Evolutionary conservation across 2,888 invertebrate genomes (phyloP).

Genomic region (Cyclophora albipunctata): DNA sequence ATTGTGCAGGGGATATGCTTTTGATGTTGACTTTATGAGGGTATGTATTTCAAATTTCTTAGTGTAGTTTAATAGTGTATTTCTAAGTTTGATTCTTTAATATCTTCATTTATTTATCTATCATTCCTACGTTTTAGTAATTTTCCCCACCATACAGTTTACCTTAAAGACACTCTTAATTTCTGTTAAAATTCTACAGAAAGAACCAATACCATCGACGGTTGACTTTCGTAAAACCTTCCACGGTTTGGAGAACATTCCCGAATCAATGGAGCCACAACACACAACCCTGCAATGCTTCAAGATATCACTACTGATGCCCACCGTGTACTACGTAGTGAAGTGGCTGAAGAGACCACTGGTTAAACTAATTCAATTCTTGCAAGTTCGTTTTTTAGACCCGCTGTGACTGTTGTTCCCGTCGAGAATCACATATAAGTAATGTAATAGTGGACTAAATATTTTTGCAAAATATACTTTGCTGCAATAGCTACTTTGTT

Average conservation of each 20-base stretch:
- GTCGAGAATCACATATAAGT: too few relatives aligned
- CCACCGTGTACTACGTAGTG: constrained; percentile 29
- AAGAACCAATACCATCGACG: constrained; percentile 21
- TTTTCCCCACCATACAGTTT: too few relatives aligned
- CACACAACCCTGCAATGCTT: constrained; percentile 18
- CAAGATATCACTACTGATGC: constrained; percentile 31
- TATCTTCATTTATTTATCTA: background rate
- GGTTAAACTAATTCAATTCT: constrained; percentile 5
- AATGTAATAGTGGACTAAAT: too few relatives aligned
- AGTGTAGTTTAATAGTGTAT: background rate
- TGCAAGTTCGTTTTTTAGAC: too few relatives aligned
- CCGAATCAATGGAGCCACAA: constrained; percentile 8
- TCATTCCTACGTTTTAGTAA: too few relatives aligned
- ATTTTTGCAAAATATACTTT: too few relatives aligned
- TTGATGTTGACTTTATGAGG: constrained; percentile 43
- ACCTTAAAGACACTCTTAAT: too few relatives aligned
- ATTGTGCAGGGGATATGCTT: constrained; percentile 39
- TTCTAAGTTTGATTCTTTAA: background rate
- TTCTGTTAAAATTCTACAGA: constrained; percentile 25
- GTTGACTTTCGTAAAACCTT: constrained; percentile 36
- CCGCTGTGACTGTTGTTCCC: too few relatives aligned
- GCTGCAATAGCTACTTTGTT: too few relatives aligned
- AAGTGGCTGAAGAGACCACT: constrained; percentile 28
- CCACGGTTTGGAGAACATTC: constrained; percentile 18
- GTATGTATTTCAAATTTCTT: constrained; percentile 14